Evolutionary conservation across 2,113 vertebrate species (phyloP).

Genomic region (Perca schrenkii): DNA sequence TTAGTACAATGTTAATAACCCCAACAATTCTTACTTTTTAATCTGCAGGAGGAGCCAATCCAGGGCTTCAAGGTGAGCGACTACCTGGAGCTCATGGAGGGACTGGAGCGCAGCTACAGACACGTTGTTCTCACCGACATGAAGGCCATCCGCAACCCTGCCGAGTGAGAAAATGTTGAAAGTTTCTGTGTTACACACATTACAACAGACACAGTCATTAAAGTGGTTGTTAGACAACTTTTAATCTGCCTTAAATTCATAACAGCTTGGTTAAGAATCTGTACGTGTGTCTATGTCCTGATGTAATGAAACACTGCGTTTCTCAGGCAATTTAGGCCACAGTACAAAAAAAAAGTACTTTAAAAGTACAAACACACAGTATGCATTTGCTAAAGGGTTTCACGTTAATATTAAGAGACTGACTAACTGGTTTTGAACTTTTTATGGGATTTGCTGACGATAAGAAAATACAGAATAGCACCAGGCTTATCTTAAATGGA

Average conservation of each 20-base stretch:
- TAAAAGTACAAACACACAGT: too few relatives aligned
- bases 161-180: not conserved
- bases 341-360: too few relatives aligned
- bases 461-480: too few relatives aligned
- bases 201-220: not conserved
- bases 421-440: too few relatives aligned
- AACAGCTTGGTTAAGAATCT: not conserved
- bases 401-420: too few relatives aligned
- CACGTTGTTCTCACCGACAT: constrained; percentile 89
- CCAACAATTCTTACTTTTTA: not conserved
- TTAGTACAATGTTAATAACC: not conserved
- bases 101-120: constrained; percentile 89
- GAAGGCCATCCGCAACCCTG: constrained; percentile 78
- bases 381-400: too few relatives aligned
- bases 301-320: not conserved
- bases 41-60: constrained; percentile 92
- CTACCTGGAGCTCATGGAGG: constrained; percentile 92
- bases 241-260: not conserved
- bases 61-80: constrained; percentile 88
- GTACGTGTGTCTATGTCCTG: not conserved
- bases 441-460: too few relatives aligned
- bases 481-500: too few relatives aligned
- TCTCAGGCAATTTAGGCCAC: too few relatives aligned
- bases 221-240: not conserved
- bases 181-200: not conserved